A percentile compares a stretch with the other conserved stretches of the same genome.
Evolutionary conservation across 1,140 invertebrate species (phyloP).

Genomic region (Diabrotica virgifera): DNA sequence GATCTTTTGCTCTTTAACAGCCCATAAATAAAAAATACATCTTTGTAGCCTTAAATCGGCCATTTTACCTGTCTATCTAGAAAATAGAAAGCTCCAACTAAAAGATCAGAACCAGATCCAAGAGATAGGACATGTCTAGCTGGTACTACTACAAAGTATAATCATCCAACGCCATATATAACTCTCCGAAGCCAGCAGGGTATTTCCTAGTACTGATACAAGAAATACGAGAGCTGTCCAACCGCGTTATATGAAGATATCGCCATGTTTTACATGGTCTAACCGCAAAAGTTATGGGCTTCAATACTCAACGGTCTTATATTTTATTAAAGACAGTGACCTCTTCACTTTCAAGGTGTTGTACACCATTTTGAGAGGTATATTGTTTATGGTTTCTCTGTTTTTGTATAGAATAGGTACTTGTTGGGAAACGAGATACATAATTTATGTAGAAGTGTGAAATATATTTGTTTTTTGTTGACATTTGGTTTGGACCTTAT

Average conservation of each 20-base stretch:
- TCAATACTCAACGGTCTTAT: slow-evolving; percentile 24
- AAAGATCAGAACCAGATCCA: slow-evolving; percentile 27
- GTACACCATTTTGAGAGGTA: not conserved
- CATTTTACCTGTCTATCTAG: not conserved
- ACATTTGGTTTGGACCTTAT: too few relatives aligned
- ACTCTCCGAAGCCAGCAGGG: slow-evolving; percentile 43
- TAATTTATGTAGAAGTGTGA: not conserved
- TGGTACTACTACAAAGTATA: slow-evolving; percentile 43
- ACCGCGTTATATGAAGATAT: slow-evolving; percentile 46
- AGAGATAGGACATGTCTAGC: slow-evolving; percentile 39
- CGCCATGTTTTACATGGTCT: slow-evolving; percentile 42
- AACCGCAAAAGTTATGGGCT: slow-evolving; percentile 37
- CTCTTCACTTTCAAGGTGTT: not conserved
- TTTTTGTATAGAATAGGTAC: slow-evolving; percentile 1
- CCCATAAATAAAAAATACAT: not conserved
- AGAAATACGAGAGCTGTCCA: slow-evolving; percentile 47
- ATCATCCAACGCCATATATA: slow-evolving; percentile 43
- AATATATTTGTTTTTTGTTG: too few relatives aligned
- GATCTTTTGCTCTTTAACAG: too few relatives aligned
- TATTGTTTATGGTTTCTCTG: not conserved
- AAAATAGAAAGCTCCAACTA: slow-evolving; percentile 15
- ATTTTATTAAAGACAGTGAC: slow-evolving; percentile 24
- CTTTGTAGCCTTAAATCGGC: not conserved
- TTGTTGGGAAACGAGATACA: not conserved
- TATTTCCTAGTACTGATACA: slow-evolving; percentile 46